Base-by-base conservation (phyloP, 2,113 vertebrate species). In the Orycteropus afer region DNA sequence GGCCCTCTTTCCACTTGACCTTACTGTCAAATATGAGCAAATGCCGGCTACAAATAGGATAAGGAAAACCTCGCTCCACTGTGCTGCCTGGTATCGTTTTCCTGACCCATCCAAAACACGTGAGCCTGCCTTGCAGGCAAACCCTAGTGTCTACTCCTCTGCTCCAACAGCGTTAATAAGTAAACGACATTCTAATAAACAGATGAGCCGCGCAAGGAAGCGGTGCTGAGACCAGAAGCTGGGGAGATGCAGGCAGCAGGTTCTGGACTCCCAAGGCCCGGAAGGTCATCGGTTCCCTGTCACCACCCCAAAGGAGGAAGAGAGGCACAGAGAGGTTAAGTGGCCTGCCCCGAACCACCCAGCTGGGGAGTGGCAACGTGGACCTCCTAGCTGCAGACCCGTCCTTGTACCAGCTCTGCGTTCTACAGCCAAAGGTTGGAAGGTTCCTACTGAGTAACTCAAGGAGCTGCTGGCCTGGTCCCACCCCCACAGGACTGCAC, bases 141-240 rank as follows among this genome's bases (percentile, higher is more conserved):
- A 78, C 5, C 40, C 22, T 29, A 22, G 29, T 83, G 80, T 63
- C 73, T 13, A 29, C 25, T 20, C 45, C 63, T 81, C 89, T 77
- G 89, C 86, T 37, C 80, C 7, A 1, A 61, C 61, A 94, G 53
- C 73, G 78, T 85, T 67, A 73, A 73, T 90, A 92, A 89, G 87
- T 90, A 55, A 88, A 57, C 88, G 59, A 32, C 1, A n/a, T 32
- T 51, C 83, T 45, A 87, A 71, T 71, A 89, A 88, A 71, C 67
- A 83, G 89, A 77, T 23, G 76, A 63, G n/a, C 81, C 11, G 6
- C n/a, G 47, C 32, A 51, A 61, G 45, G 32, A n/a, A 57, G 34
- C 5, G n/a, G 25, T 22, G 32, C 71, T 76, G 14, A 25, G 81
- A 67, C 40, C 34, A 1, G 0, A 25, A 14, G 14, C 7, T 23